Percentiles rank a stretch among this genome's conserved stretches.
phyloP scores from a whole-genome alignment of 2,797 vertebrate genomes.

The Adrianichthys oophorus region DNA sequence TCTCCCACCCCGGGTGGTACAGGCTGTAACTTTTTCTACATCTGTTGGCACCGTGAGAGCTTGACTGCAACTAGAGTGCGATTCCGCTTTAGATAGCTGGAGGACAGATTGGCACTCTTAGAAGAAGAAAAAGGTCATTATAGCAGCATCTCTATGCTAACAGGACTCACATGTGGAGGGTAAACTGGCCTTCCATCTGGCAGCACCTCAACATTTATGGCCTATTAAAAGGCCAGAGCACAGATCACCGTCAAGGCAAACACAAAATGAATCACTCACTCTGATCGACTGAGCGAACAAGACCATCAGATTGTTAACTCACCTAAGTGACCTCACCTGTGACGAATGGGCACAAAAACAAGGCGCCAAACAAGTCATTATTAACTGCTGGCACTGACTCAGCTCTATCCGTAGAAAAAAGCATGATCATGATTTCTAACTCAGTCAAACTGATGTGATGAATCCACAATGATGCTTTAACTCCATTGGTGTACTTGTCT shows the following conservation, averaged over 20 bases:
- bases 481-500: constrained; percentile 32
- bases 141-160: constrained; percentile 39
- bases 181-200: constrained; percentile 42
- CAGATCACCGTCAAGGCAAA: constrained; percentile 33
- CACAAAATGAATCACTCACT: constrained; percentile 42
- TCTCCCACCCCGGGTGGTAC: constrained; percentile 13
- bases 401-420: constrained; percentile 27
- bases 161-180: constrained; percentile 48
- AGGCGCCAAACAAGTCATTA: background rate
- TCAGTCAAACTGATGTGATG: constrained; percentile 36
- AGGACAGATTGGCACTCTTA: constrained; percentile 42
- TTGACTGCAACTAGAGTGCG: constrained; percentile 9
- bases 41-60: constrained; percentile 8
- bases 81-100: constrained; percentile 17
- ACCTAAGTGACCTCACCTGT: constrained; percentile 6
- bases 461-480: constrained; percentile 25
- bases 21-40: constrained; percentile 26
- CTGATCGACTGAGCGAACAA: constrained; percentile 27
- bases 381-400: constrained; percentile 18
- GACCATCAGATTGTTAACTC: constrained; percentile 18
- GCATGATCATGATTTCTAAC: constrained; percentile 33
- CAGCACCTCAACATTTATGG: constrained; percentile 43
- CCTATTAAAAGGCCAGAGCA: constrained; percentile 39
- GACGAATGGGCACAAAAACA: constrained; percentile 9
- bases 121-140: constrained; percentile 29